Percentiles rank a stretch among this genome's conserved stretches.
Conservation (phyloP, 2,888 invertebrate species). For the Cosmia trapezina region DNA sequence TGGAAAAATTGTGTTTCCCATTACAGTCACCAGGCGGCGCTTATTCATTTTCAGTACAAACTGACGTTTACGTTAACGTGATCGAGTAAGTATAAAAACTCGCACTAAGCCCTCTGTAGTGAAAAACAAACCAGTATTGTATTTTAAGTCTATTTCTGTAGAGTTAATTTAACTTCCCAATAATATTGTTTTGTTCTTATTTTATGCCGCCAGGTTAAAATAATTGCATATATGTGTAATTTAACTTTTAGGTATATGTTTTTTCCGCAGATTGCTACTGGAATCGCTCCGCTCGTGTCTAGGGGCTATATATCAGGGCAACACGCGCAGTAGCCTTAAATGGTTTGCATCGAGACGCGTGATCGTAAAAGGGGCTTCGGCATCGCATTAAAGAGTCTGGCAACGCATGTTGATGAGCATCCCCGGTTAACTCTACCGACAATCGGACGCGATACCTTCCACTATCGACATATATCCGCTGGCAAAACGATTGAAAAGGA, state of each 20-base stretch:
- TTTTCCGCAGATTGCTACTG: constrained; percentile 60
- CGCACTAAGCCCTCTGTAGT: too few species aligned
- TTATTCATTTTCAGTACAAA: too few species aligned
- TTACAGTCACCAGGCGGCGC: too few species aligned
- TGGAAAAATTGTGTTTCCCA: too few species aligned
- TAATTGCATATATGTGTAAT: constrained; percentile 30
- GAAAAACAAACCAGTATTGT: constrained; percentile 2
- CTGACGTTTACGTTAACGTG: too few species aligned
- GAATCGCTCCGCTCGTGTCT: constrained; percentile 70
- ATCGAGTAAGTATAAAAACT: too few species aligned
- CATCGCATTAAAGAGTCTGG: constrained; percentile 69
- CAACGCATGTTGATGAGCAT: constrained; percentile 71
- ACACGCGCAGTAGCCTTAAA: constrained; percentile 76
- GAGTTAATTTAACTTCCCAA: constrained; percentile 18
- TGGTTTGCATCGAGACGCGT: constrained; percentile 71
- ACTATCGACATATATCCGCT: constrained; percentile 64
- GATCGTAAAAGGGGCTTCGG: constrained; percentile 74
- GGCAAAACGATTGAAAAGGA: constrained; percentile 59
- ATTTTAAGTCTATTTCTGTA: constrained; percentile 15
- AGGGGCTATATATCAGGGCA: constrained; percentile 68
- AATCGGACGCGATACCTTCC: constrained; percentile 65
- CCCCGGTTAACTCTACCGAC: constrained; percentile 65
- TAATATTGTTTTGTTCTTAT: constrained; percentile 23
- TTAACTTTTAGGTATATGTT: constrained; percentile 49
- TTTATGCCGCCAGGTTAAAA: constrained; percentile 36